Percentiles rank a stretch among this genome's conserved stretches.
Conservation (phyloP, 2,113 vertebrate genomes). For the Ictalurus punctatus region DNA sequence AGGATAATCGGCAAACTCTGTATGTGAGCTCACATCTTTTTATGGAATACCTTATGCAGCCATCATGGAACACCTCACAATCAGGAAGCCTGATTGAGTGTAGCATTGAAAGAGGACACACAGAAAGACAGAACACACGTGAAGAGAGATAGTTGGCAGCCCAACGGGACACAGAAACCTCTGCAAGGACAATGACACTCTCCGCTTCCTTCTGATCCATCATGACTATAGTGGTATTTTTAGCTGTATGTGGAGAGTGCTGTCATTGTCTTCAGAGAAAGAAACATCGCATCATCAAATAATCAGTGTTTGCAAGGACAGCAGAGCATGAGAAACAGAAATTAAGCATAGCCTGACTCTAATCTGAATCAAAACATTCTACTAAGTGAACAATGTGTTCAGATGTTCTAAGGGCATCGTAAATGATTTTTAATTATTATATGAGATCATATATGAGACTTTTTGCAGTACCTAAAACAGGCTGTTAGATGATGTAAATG, state of each 20-base stretch:
- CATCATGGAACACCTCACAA: conserved; percentile 75
- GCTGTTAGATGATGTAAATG: conserved; percentile 15
- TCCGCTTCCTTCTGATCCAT: not conserved
- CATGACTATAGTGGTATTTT: not conserved
- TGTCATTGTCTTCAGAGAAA: conserved; percentile 46
- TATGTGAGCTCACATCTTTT: conserved; percentile 39
- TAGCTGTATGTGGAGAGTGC: conserved; percentile 4
- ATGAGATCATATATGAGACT: not conserved
- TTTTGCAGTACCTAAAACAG: not conserved
- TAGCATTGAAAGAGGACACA: conserved; percentile 58
- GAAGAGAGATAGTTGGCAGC: conserved; percentile 58
- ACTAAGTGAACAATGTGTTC: not conserved
- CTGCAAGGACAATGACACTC: conserved; percentile 42
- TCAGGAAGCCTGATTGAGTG: conserved; percentile 78
- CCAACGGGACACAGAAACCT: conserved; percentile 4
- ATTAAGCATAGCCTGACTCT: not conserved
- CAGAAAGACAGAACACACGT: conserved; percentile 55
- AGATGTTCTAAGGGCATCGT: not conserved
- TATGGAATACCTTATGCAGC: conserved; percentile 78
- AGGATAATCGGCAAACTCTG: not conserved
- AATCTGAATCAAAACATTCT: not conserved
- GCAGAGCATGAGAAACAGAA: conserved; percentile 12
- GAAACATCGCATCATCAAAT: conserved; percentile 7
- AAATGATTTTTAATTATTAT: not conserved
- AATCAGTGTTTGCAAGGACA: conserved; percentile 31